Evolutionary conservation across 2,888 invertebrate genomes (phyloP), one percentile per base, ranked within the genome.

Genomic region (Hirtodrosophila histrioides): DNA sequence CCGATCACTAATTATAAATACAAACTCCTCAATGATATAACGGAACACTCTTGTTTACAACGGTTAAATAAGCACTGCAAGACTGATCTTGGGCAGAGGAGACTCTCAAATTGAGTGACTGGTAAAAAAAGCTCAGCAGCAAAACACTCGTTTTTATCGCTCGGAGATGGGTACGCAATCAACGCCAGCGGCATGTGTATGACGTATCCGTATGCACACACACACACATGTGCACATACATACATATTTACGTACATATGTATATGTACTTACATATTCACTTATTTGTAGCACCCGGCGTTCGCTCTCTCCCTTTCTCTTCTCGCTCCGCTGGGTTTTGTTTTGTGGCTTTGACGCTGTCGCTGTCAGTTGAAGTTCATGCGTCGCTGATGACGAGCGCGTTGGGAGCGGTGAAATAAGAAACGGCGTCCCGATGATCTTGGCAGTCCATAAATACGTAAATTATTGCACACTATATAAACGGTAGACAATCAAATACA

Each of bases 301-400:
- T 62, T 49, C 49, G 40, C 56, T 43, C 43, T 54, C 60, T 55
- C 41, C 23, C 61, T 23, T 36, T 24, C 48, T 50, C 56, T 67
- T 35, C 50, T 62, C 58, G 36, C 45, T 45, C 35, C 33, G 41
- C 24, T 51, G 29, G 41, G 41, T 40, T 40, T n/a, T 12, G 56
- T 61, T 54, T 60, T 61, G 76, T 41, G 12, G 58, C 36, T 40
- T 12, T 53, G 62, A 24, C 43, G 56, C 17, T 41, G 61, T 43
- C 23, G 41, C 36, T 46, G 53, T 86, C 68, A 81, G 86, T 81
- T 77, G 63, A 76, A 77, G 70, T 81, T 83, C 68, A 79, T 74
- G 86, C 80, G 81, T 74, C 86, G 86, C 66, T 71, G 67, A 44
- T 48, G 67, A 56, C 58, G 69, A 44, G 65, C 71, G 78, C 53